A percentile compares a stretch with the other conserved stretches of the same genome.
These are phyloP conservation scores for Osmoderma eremita DNA, from an alignment of 2,888 invertebrate species.

Conservation along the genomic window DNA sequence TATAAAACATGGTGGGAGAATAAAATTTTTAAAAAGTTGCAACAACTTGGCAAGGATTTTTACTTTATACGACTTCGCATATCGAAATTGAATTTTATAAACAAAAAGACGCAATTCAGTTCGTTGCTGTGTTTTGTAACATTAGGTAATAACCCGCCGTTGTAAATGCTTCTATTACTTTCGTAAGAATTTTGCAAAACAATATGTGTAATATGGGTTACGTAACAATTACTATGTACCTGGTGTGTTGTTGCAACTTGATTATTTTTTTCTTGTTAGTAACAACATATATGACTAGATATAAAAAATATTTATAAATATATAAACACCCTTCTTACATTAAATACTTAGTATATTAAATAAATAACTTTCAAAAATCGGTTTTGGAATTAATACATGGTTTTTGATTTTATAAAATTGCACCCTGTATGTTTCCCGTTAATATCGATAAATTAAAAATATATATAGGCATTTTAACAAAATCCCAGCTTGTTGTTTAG, in stretches of 20 bases:
- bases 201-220: conserved; percentile 13
- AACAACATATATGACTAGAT: conserved; percentile 14
- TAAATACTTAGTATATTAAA: too few relatives aligned
- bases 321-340: conserved; percentile 7
- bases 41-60: too few relatives aligned
- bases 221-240: background rate
- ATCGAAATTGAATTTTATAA: conserved; percentile 7
- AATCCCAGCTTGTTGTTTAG: too few relatives aligned
- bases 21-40: background rate
- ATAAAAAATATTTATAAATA: background rate
- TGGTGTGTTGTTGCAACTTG: conserved; percentile 7
- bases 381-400: background rate
- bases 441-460: too few relatives aligned
- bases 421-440: too few relatives aligned
- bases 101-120: conserved; percentile 3
- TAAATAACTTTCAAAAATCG: conserved; percentile 7
- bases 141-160: background rate
- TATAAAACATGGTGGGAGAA: background rate
- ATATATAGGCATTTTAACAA: too few relatives aligned
- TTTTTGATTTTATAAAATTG: background rate
- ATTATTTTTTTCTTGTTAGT: background rate
- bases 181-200: conserved; percentile 20
- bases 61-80: too few relatives aligned
- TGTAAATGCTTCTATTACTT: conserved; percentile 7
- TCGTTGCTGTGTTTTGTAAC: background rate